Percentiles rank a stretch among this genome's conserved stretches.
Evolutionary conservation across 2,113 vertebrate genomes (phyloP).

Genomic region (Forbesichthys papilliferus): DNA sequence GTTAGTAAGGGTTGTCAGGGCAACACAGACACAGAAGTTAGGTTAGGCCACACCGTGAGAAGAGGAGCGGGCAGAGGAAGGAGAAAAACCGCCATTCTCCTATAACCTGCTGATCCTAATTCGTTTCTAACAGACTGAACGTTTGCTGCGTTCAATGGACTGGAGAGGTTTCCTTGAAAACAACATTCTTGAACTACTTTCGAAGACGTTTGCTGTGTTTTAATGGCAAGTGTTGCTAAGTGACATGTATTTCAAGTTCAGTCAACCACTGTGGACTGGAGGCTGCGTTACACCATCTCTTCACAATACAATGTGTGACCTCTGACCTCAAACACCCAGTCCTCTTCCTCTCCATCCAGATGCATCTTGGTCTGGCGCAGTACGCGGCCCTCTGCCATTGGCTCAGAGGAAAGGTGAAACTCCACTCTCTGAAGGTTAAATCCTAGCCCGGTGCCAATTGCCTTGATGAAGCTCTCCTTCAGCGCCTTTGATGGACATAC

Average conservation of each 20-base stretch:
- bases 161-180: too few relatives aligned
- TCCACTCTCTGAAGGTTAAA: constrained; percentile 92
- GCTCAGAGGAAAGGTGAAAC: constrained; percentile 83
- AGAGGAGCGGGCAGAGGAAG: neutral
- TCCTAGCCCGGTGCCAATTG: constrained; percentile 89
- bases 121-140: neutral
- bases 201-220: too few relatives aligned
- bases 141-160: too few relatives aligned
- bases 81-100: neutral
- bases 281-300: too few relatives aligned
- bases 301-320: neutral
- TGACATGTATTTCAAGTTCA: too few relatives aligned
- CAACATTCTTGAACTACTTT: too few relatives aligned
- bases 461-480: constrained; percentile 98
- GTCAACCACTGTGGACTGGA: too few relatives aligned
- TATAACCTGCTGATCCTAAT: neutral
- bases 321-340: constrained; percentile 77
- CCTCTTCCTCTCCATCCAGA: constrained; percentile 82
- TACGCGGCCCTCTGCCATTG: constrained; percentile 75
- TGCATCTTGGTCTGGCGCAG: constrained; percentile 86
- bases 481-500: constrained; percentile 77
- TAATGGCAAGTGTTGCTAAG: too few relatives aligned
- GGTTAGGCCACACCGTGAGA: constrained; percentile 21
- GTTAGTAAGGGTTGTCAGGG: neutral
- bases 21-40: constrained; percentile 50